Percentiles rank a stretch among this genome's conserved stretches.
Evolutionary conservation across 2,888 invertebrate genomes (phyloP).

Genomic region (Temnothorax rugatulus): DNA sequence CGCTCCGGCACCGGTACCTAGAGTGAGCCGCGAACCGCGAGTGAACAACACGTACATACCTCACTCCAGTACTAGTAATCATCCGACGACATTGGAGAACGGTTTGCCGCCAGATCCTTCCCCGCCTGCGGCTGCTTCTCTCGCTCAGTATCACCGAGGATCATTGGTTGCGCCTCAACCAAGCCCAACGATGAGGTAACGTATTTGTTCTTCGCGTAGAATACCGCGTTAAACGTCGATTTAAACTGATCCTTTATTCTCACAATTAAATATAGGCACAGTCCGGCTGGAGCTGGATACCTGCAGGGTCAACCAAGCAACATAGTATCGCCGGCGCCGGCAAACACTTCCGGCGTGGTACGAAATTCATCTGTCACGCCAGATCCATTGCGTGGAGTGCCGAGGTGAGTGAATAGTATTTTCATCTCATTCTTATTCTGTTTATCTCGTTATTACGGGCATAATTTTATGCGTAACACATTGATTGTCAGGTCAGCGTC

Average conservation of each 20-base stretch:
- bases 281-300: slow-evolving; percentile 82
- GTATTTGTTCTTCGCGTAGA: neutral
- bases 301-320: slow-evolving; percentile 84
- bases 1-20: slow-evolving; percentile 81
- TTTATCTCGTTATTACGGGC: neutral
- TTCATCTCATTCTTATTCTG: neutral
- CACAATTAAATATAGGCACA: slow-evolving; percentile 76
- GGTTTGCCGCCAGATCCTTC: slow-evolving; percentile 87
- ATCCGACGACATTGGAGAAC: slow-evolving; percentile 86
- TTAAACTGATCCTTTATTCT: slow-evolving; percentile 23
- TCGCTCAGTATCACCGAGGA: slow-evolving; percentile 84
- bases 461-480: neutral
- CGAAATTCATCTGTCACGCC: slow-evolving; percentile 85
- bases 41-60: slow-evolving; percentile 83
- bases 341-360: slow-evolving; percentile 83
- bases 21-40: slow-evolving; percentile 81
- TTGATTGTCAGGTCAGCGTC: slow-evolving; percentile 75
- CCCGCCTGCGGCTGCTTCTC: slow-evolving; percentile 83
- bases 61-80: slow-evolving; percentile 82
- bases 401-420: slow-evolving; percentile 74
- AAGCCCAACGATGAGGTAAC: slow-evolving; percentile 86
- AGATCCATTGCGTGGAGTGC: slow-evolving; percentile 80
- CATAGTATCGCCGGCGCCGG: slow-evolving; percentile 82
- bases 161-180: slow-evolving; percentile 85
- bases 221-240: neutral